phyloP scores from a whole-genome alignment of 2,113 vertebrate genomes.

The Hemiprocne comata region DNA sequence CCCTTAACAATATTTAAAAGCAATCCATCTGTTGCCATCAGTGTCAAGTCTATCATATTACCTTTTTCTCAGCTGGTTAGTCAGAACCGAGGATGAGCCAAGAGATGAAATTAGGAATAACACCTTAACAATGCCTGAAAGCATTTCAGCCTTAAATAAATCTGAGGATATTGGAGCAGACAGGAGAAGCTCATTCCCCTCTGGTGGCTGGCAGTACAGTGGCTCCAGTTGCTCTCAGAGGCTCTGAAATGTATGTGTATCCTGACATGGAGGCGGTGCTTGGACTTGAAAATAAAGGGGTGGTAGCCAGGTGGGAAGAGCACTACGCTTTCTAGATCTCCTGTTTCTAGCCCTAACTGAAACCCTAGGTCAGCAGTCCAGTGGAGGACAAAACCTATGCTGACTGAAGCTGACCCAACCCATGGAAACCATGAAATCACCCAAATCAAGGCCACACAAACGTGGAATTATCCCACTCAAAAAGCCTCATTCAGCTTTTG shows the following conservation, averaged over 20 bases:
- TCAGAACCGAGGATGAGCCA: neutral
- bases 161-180: fast-evolving
- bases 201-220: fast-evolving
- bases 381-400: neutral
- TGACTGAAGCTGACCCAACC: neutral
- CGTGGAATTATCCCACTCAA: neutral
- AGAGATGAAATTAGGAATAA: neutral
- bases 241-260: neutral
- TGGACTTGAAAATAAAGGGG: neutral
- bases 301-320: neutral
- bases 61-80: neutral
- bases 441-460: neutral
- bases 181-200: neutral
- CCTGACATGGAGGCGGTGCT: fast-evolving
- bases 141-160: neutral
- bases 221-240: neutral
- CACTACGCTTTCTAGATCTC: neutral
- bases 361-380: neutral
- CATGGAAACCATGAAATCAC: neutral
- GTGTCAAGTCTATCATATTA: neutral
- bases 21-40: neutral
- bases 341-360: neutral
- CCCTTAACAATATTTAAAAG: neutral
- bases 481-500: neutral
- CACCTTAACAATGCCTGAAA: neutral